Evolutionary conservation across 2,113 vertebrate genomes (phyloP), one percentile per base, ranked within the genome.

Genomic region (Phrynocephalus versicolor): DNA sequence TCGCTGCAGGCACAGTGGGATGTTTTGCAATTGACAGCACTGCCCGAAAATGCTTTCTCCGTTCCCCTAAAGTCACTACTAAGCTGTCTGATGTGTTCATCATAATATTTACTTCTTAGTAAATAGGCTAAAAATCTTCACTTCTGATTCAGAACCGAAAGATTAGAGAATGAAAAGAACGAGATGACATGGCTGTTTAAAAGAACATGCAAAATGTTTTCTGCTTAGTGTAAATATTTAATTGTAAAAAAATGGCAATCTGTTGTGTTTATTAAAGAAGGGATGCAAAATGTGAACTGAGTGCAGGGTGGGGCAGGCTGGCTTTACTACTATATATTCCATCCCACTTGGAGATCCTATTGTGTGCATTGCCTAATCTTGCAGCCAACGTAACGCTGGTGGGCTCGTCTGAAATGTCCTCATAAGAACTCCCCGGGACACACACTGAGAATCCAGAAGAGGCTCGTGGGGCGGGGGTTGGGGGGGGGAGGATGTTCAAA

Each of bases 91-190:
- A 89, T 95, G 90, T 95, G 95, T 95, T 93, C 94, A 94, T 85
- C 94, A 94, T 96, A 97, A 97, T 97, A 97, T 97, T 97, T 97
- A 96, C 93, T 95, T 95, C 91, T 94, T 87, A 89, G 91, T 95
- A 96, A 96, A 97, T 96, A 95, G 2, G 85, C 88, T 76, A 67
- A 95, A 95, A 95, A 95, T 94, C 95, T 93, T 87, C 35, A 95
- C 95, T 77, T 94, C 87, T 92, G 80, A 82, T 91, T 93, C 93
- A 93, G 95, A 95, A 88, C 92, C 95, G 92, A 94, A 93, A 95
- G 95, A 96, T 94, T 96, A 95, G 95, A 95, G 94, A 95, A 96
- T 91, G 92, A 93, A 95, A 95, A 95, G 91, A 94, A 93, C 93
- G 94, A 96, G 87, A 96, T 94, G 95, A 95, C 95, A 94, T 93